Percentiles rank a stretch among this genome's conserved stretches.
Conservation (phyloP, 2,888 invertebrate species). For the Himalopsyche tibetana region DNA sequence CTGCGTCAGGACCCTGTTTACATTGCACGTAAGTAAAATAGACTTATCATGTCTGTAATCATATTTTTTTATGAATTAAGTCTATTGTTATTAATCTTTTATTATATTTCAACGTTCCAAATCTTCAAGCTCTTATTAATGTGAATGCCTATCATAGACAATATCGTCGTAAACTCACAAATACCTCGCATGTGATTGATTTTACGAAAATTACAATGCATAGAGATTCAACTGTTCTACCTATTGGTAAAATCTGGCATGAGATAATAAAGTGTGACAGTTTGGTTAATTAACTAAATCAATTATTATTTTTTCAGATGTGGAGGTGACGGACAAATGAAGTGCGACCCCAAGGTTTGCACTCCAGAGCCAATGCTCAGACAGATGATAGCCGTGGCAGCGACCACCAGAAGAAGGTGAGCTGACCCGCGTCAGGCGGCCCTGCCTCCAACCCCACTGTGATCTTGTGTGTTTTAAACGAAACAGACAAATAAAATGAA, state of each 20-base stretch:
- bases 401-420: conserved; percentile 85
- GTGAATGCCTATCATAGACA: background rate
- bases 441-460: conserved; percentile 61
- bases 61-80: no score
- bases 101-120: no score
- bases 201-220: no score
- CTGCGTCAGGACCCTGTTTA: conserved; percentile 94
- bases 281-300: conserved; percentile 31
- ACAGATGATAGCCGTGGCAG: conserved; percentile 92
- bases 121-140: no score
- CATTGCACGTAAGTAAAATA: conserved; percentile 90
- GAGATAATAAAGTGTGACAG: no score
- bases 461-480: conserved; percentile 63
- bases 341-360: conserved; percentile 94
- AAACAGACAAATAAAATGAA: conserved; percentile 61
- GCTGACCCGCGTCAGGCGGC: conserved; percentile 53
- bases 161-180: no score
- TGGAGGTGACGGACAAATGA: conserved; percentile 95
- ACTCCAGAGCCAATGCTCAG: conserved; percentile 93
- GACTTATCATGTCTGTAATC: background rate
- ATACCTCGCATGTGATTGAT: no score
- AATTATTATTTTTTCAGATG: conserved; percentile 79
- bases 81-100: no score
- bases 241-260: no score
- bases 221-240: no score